phyloP scores from a whole-genome alignment of 2,888 invertebrate species.

The Lobophora halterata region DNA sequence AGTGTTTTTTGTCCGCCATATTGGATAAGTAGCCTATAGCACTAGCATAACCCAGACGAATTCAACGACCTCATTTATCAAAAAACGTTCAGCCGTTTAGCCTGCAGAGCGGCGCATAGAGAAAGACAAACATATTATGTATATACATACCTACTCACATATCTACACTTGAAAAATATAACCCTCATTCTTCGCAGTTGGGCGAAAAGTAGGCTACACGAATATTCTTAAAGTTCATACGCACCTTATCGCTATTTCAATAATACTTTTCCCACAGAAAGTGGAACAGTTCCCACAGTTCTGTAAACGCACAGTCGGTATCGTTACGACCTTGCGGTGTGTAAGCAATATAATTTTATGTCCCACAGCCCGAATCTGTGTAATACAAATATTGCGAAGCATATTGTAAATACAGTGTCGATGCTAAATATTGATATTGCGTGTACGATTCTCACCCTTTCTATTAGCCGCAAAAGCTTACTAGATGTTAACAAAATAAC shows the following conservation, averaged over 20 bases:
- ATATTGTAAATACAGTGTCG: slow-evolving; percentile 29
- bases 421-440: slow-evolving; percentile 29
- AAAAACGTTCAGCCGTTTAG: too few species aligned
- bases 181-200: too few species aligned
- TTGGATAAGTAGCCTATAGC: too few species aligned
- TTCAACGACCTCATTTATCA: too few species aligned
- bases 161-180: too few species aligned
- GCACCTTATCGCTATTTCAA: slow-evolving; percentile 8
- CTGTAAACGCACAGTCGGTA: slow-evolving; percentile 12
- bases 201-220: too few species aligned
- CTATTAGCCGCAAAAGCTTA: slow-evolving; percentile 26
- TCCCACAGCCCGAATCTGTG: slow-evolving; percentile 21
- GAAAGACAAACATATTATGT: too few species aligned
- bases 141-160: too few species aligned
- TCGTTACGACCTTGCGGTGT: slow-evolving; percentile 23
- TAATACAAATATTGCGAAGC: slow-evolving; percentile 28
- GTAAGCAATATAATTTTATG: slow-evolving; percentile 34
- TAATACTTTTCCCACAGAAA: slow-evolving; percentile 4
- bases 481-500: slow-evolving; percentile 24
- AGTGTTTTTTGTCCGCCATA: too few species aligned
- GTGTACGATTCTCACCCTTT: slow-evolving; percentile 28
- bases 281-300: slow-evolving; percentile 14
- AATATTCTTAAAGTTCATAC: too few species aligned
- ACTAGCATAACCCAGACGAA: too few species aligned
- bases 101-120: too few species aligned